A percentile compares a stretch with the other conserved stretches of the same genome.
Evolutionary conservation across 2,797 vertebrate genomes (phyloP).

Genomic region (Stomatorhinus walkeri): DNA sequence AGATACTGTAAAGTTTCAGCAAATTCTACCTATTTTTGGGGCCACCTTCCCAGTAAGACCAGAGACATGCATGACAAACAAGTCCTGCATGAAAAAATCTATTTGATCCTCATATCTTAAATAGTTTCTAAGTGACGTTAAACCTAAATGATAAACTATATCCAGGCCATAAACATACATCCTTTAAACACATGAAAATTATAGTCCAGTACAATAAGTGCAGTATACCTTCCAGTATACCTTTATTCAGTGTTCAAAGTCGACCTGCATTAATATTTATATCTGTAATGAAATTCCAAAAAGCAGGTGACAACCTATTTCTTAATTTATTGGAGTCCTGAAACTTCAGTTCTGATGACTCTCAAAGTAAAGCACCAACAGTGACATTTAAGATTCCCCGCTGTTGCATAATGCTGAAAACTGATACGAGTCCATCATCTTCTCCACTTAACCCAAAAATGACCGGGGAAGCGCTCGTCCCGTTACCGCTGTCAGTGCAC

Average conservation of each 20-base stretch:
- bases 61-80: neutral
- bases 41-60: neutral
- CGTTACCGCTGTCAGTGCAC: neutral
- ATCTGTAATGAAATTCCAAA: neutral
- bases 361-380: neutral
- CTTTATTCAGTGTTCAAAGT: neutral
- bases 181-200: neutral
- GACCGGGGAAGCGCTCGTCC: neutral
- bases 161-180: neutral
- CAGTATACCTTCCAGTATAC: neutral
- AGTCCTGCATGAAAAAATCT: neutral
- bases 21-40: neutral
- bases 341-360: neutral
- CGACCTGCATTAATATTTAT: neutral
- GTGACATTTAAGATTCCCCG: conserved; percentile 8
- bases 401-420: neutral
- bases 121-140: neutral
- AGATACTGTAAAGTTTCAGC: neutral
- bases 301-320: neutral
- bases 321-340: neutral
- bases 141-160: neutral
- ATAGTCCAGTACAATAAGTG: neutral
- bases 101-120: neutral
- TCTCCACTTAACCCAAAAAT: neutral
- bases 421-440: neutral